These are phyloP conservation scores for Melanostoma scalare DNA, from an alignment of 2,888 invertebrate genomes.

Conservation along the genomic window DNA sequence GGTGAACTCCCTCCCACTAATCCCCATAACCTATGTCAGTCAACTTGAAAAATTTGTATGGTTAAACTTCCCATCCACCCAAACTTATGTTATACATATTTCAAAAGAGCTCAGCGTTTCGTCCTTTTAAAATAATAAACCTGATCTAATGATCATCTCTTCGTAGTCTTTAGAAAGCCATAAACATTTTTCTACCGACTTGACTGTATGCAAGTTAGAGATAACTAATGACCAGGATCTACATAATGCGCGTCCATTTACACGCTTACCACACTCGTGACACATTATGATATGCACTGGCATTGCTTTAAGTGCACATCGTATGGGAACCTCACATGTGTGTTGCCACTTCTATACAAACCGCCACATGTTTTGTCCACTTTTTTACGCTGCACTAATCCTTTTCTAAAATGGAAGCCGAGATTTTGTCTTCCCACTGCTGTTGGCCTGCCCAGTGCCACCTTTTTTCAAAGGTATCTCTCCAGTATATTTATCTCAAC, in stretches of 20 bases:
- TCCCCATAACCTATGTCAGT: too few relatives aligned
- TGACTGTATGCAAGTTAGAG: constrained; percentile 14
- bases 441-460: too few relatives aligned
- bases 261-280: constrained; percentile 65
- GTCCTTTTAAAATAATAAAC: too few relatives aligned
- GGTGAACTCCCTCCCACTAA: too few relatives aligned
- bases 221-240: constrained; percentile 69
- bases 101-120: too few relatives aligned
- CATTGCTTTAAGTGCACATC: constrained; percentile 58
- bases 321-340: constrained; percentile 27
- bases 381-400: constrained; percentile 52
- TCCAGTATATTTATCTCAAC: constrained; percentile 11
- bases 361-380: constrained; percentile 33
- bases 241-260: constrained; percentile 63
- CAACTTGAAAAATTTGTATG: too few relatives aligned
- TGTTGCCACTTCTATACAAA: constrained; percentile 15
- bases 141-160: too few relatives aligned
- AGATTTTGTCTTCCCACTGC: constrained; percentile 25
- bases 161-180: too few relatives aligned
- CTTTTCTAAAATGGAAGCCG: constrained; percentile 60
- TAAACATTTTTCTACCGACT: too few relatives aligned
- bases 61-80: too few relatives aligned
- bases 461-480: too few relatives aligned
- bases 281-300: constrained; percentile 60
- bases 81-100: too few relatives aligned